Percentiles rank a stretch among this genome's conserved stretches.
These are phyloP conservation scores for Elysia chlorotica DNA, from an alignment of 1,140 invertebrate genomes.

Conservation along the genomic window DNA sequence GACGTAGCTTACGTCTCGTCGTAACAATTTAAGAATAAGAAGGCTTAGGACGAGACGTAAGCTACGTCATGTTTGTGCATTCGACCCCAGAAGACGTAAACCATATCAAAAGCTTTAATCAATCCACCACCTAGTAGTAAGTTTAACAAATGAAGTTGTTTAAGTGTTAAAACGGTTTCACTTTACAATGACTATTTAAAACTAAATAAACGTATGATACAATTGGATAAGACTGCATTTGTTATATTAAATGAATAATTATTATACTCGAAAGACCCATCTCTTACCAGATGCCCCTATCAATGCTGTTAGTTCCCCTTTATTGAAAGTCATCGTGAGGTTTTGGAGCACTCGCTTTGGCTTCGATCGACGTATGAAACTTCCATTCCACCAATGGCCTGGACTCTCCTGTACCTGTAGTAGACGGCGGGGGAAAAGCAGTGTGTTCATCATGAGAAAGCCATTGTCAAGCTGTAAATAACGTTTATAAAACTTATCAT, in stretches of 20 bases:
- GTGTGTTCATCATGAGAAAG: no score
- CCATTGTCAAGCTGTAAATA: no score
- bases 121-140: neutral
- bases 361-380: slow-evolving; percentile 23
- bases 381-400: slow-evolving; percentile 38
- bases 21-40: no score
- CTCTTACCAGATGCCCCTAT: slow-evolving; percentile 41
- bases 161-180: neutral
- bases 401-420: slow-evolving; percentile 28
- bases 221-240: neutral
- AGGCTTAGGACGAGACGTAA: no score
- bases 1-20: no score
- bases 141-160: neutral
- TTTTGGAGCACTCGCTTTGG: slow-evolving; percentile 32
- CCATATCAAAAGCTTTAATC: neutral
- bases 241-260: neutral
- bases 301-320: slow-evolving; percentile 34
- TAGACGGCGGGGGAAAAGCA: neutral
- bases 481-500: no score
- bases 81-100: no score
- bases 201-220: neutral
- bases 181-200: no score
- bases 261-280: neutral
- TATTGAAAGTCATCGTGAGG: slow-evolving; percentile 30
- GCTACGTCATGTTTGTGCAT: no score